Percentiles rank a stretch among this genome's conserved stretches.
Evolutionary conservation across 2,113 vertebrate genomes (phyloP).

Genomic region (Apteryx mantelli): DNA sequence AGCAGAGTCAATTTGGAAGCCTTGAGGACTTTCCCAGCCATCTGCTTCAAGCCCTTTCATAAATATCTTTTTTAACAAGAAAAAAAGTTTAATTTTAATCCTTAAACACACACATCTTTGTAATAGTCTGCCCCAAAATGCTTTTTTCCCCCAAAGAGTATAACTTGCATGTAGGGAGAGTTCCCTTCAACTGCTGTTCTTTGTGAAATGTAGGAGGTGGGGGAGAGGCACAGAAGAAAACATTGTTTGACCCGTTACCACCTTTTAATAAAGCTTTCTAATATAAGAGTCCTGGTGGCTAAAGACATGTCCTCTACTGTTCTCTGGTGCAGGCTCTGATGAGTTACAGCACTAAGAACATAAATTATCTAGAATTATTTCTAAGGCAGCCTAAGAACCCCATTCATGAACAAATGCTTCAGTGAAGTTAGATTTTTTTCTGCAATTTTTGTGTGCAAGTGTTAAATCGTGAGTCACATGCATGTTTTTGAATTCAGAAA

Average conservation of each 20-base stretch:
- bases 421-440: background rate
- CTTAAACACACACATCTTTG: background rate
- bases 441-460: background rate
- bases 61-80: background rate
- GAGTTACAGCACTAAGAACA: background rate
- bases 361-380: background rate
- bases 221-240: background rate
- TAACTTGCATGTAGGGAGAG: background rate
- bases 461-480: background rate
- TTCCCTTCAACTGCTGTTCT: background rate
- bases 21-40: background rate
- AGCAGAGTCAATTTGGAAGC: background rate
- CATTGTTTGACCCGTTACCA: background rate
- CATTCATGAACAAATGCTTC: background rate
- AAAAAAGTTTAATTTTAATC: background rate
- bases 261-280: background rate
- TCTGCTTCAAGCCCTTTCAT: background rate
- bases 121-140: background rate
- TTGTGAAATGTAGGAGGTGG: background rate
- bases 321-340: background rate
- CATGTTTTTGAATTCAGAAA: background rate
- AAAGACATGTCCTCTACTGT: background rate
- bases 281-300: background rate
- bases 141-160: background rate
- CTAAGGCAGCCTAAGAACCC: background rate